Evolutionary conservation across 2,113 vertebrate genomes (phyloP).

Genomic region (Anhinga anhinga): DNA sequence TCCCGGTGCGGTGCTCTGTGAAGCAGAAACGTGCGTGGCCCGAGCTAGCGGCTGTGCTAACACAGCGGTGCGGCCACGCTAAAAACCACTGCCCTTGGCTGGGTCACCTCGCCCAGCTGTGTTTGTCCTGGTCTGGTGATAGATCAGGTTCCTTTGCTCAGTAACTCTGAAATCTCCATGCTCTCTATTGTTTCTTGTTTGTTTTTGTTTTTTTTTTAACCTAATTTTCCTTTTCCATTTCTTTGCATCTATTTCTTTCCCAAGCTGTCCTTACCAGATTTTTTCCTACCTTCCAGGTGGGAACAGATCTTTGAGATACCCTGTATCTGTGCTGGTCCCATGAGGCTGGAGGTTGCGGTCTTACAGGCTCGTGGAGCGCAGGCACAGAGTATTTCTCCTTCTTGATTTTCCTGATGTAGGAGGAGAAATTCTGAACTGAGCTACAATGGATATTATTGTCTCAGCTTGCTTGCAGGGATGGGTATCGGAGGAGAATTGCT

Average conservation of each 20-base stretch:
- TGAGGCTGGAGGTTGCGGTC: not conserved
- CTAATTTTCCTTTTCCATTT: not conserved
- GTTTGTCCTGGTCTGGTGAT: not conserved
- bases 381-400: not conserved
- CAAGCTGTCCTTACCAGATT: not conserved
- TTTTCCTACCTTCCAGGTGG: not conserved
- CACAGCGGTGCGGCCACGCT: not conserved
- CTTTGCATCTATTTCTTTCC: not conserved
- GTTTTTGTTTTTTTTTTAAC: not conserved
- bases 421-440: not conserved
- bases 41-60: not conserved
- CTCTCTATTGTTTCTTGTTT: not conserved
- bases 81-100: not conserved
- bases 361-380: not conserved
- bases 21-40: not conserved
- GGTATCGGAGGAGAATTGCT: not conserved
- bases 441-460: not conserved
- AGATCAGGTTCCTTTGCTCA: not conserved
- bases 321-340: not conserved
- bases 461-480: not conserved
- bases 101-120: not conserved
- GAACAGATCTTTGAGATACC: not conserved
- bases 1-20: not conserved
- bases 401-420: not conserved
- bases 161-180: not conserved